These are phyloP conservation scores for Cossypha polioptera DNA, from an alignment of 2,797 vertebrate species.

Conservation along the genomic window DNA sequence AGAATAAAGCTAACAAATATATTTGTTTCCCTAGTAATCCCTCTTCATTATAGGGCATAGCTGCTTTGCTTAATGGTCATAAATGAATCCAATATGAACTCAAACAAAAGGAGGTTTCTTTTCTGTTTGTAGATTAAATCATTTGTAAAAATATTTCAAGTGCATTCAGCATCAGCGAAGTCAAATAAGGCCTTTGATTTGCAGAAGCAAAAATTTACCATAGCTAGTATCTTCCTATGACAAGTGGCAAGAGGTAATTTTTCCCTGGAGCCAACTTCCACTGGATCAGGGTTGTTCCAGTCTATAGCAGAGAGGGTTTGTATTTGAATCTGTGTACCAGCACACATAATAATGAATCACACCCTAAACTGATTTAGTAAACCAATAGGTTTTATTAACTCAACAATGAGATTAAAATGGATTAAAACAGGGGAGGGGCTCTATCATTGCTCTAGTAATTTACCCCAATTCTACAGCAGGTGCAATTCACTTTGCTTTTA, in stretches of 20 bases:
- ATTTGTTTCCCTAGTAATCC: conserved; percentile 56
- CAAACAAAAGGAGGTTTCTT: conserved; percentile 30
- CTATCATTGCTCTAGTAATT: conserved; percentile 42
- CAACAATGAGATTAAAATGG: conserved; percentile 61
- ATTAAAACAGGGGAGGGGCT: conserved; percentile 38
- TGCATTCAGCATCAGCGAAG: conserved; percentile 39
- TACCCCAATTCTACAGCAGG: conserved; percentile 15
- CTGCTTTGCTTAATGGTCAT: conserved; percentile 64
- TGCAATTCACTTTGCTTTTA: conserved; percentile 17
- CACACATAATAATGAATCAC: conserved; percentile 35
- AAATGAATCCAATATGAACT: conserved; percentile 58
- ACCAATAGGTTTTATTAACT: conserved; percentile 63
- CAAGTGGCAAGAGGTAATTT: conserved; percentile 28
- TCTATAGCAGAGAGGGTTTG: neutral
- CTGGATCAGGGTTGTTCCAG: conserved; percentile 11
- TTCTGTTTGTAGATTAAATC: conserved; percentile 59
- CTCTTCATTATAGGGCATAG: conserved; percentile 57
- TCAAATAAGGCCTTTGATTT: conserved; percentile 56
- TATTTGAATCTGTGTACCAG: neutral
- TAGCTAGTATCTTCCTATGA: neutral
- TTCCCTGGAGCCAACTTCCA: conserved; percentile 40
- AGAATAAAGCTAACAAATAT: conserved; percentile 62
- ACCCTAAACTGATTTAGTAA: conserved; percentile 53
- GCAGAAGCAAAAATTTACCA: neutral
- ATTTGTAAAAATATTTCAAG: conserved; percentile 56